phyloP scores from a whole-genome alignment of 2,797 vertebrate species.

The Pantherophis vulpinus region DNA sequence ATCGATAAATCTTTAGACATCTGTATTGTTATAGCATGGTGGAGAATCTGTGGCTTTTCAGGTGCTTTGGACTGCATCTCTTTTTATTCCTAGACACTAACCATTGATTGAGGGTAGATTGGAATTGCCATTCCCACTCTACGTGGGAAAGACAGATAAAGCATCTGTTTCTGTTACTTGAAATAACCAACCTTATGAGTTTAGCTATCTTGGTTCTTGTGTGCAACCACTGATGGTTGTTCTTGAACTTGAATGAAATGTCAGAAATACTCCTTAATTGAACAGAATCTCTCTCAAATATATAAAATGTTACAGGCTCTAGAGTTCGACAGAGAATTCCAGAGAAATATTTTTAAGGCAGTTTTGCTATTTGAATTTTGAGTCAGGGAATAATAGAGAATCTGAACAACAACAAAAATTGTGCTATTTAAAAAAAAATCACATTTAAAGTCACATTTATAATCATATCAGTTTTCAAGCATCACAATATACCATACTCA shows the following conservation, averaged over 20 bases:
- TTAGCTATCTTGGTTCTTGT: neutral
- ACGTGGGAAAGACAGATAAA: neutral
- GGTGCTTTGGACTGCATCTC: neutral
- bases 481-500: neutral
- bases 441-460: neutral
- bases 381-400: neutral
- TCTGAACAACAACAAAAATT: neutral
- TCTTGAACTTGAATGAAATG: neutral
- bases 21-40: neutral
- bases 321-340: neutral
- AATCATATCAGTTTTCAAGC: neutral
- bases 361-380: neutral
- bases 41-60: neutral
- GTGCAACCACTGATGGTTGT: neutral
- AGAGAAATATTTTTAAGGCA: neutral
- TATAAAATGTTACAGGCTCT: neutral
- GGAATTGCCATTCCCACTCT: neutral
- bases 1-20: neutral
- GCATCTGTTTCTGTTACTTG: neutral
- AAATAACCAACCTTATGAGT: neutral
- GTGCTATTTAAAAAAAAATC: neutral
- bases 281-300: neutral
- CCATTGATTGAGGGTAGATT: neutral
- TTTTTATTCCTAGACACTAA: neutral
- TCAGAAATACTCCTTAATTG: neutral